Conservation (phyloP, 2,113 vertebrate species). For the Gulo gulo region DNA sequence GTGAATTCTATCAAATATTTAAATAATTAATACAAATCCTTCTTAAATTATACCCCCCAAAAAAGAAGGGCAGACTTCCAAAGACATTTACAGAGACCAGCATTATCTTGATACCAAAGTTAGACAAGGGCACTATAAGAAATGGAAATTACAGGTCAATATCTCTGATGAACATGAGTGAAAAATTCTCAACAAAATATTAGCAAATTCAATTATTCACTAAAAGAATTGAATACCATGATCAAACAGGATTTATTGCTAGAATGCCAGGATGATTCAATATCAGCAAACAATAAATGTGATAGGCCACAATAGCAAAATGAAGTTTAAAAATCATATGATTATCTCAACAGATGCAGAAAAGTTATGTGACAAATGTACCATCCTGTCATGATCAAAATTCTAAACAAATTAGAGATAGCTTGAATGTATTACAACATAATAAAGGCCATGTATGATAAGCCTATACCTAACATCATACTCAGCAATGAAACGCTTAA, state of each 20-base stretch:
- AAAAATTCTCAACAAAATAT: not conserved
- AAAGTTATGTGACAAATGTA: not conserved
- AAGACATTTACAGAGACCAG: not conserved
- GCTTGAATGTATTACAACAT: not conserved
- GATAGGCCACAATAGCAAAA: not conserved
- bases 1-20: not conserved
- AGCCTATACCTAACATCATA: not conserved
- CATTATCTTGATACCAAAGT: not conserved
- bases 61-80: not conserved
- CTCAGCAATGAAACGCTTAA: not conserved
- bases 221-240: not conserved
- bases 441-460: not conserved
- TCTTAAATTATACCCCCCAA: not conserved
- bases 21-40: not conserved
- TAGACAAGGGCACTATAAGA: not conserved
- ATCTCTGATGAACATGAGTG: not conserved
- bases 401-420: not conserved
- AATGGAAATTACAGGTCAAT: not conserved
- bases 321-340: not conserved
- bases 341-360: not conserved
- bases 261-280: not conserved
- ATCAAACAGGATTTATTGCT: not conserved
- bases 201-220: not conserved
- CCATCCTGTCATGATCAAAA: not conserved
- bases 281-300: not conserved